These are phyloP conservation scores for Dastarcus helophoroides DNA, from an alignment of 2,888 invertebrate species.

Conservation along the genomic window DNA sequence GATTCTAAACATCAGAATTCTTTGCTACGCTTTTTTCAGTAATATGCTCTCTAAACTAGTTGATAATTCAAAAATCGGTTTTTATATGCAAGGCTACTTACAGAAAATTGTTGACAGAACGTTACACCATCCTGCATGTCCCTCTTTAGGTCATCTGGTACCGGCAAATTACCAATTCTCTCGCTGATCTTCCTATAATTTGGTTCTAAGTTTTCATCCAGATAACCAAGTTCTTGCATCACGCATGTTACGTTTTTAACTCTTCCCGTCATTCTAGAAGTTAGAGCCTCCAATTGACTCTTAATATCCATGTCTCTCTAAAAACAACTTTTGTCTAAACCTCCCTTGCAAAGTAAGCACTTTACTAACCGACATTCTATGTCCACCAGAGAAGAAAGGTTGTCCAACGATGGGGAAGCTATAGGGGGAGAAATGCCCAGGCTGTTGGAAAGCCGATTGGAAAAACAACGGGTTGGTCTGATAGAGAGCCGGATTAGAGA, in stretches of 20 bases:
- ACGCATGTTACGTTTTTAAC: slow-evolving; percentile 56
- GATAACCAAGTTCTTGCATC: slow-evolving; percentile 59
- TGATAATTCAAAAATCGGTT: too few relatives aligned
- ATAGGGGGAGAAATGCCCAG: slow-evolving; percentile 25
- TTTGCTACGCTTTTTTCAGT: too few relatives aligned
- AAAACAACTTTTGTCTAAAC: slow-evolving; percentile 13
- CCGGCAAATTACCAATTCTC: slow-evolving; percentile 49
- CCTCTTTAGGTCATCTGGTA: slow-evolving; percentile 47
- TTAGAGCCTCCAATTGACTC: slow-evolving; percentile 48
- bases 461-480: slow-evolving; percentile 29
- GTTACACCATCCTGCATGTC: slow-evolving; percentile 56
- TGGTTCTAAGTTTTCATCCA: slow-evolving; percentile 54
- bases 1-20: too few relatives aligned
- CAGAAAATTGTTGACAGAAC: slow-evolving; percentile 60
- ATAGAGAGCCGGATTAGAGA: slow-evolving; percentile 29
- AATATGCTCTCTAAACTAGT: too few relatives aligned
- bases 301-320: slow-evolving; percentile 51
- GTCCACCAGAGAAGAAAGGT: slow-evolving; percentile 31
- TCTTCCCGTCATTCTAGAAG: slow-evolving; percentile 41
- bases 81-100: slow-evolving; percentile 29
- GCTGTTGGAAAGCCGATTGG: slow-evolving; percentile 30
- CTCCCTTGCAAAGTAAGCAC: not conserved
- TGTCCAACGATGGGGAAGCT: slow-evolving; percentile 36
- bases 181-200: slow-evolving; percentile 52
- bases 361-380: slow-evolving; percentile 45